Evolutionary conservation across 2,888 invertebrate genomes (phyloP).

Genomic region (Archaeoteleia sp.): DNA sequence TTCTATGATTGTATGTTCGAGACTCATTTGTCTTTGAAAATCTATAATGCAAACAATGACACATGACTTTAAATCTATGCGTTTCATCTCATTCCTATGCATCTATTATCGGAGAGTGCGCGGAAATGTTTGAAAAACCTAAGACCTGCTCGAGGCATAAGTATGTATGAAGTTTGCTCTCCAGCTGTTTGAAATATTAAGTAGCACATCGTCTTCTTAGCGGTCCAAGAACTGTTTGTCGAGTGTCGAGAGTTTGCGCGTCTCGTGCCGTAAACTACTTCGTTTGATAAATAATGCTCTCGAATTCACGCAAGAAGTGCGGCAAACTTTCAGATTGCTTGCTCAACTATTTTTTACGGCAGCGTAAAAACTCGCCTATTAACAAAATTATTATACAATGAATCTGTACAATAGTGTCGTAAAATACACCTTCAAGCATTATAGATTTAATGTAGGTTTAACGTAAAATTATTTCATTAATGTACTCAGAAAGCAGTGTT

Average conservation of each 20-base stretch:
- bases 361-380: constrained; percentile 35
- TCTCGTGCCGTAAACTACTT: constrained; percentile 55
- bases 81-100: constrained; percentile 27
- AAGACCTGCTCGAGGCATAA: constrained; percentile 34
- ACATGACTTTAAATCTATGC: constrained; percentile 5
- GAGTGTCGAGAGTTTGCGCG: constrained; percentile 49
- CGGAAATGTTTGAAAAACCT: constrained; percentile 33
- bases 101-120: constrained; percentile 19
- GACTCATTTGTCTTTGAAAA: no score
- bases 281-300: constrained; percentile 70
- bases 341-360: constrained; percentile 37
- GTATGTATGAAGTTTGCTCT: constrained; percentile 52
- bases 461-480: no score
- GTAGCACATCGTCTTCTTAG: constrained; percentile 46
- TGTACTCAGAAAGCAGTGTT: no score
- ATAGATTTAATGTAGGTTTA: neutral
- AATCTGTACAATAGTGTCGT: neutral
- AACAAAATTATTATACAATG: constrained; percentile 26
- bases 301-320: constrained; percentile 59
- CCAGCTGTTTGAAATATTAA: constrained; percentile 51
- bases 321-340: constrained; percentile 46
- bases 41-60: no score
- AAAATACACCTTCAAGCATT: neutral
- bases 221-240: constrained; percentile 45
- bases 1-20: no score